Evolutionary conservation across 2,113 vertebrate species (phyloP).

Genomic region (Anarrhichthys ocellatus): DNA sequence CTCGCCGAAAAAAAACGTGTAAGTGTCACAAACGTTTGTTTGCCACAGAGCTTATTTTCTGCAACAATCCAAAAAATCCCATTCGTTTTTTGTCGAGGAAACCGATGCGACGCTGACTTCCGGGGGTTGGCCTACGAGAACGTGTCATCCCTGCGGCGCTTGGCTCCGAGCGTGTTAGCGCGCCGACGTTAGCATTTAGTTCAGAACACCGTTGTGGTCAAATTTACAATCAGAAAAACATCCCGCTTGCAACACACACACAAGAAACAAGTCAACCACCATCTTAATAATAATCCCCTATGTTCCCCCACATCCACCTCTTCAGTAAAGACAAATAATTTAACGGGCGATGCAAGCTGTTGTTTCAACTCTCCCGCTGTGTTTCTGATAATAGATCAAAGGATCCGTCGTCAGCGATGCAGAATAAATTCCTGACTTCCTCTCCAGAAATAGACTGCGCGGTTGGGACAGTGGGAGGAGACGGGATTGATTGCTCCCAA

Average conservation of each 20-base stretch:
- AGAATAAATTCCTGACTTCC: constrained; percentile 40
- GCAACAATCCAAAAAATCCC: too few species aligned
- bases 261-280: constrained; percentile 2
- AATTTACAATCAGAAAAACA: background rate
- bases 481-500: background rate
- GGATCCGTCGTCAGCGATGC: constrained; percentile 22
- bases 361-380: constrained; percentile 19
- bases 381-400: constrained; percentile 52
- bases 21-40: too few species aligned
- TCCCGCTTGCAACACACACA: background rate
- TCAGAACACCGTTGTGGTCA: background rate
- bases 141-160: too few species aligned
- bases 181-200: too few species aligned
- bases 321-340: constrained; percentile 13
- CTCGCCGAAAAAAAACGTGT: too few species aligned
- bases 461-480: constrained; percentile 34
- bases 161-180: too few species aligned
- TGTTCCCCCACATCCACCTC: constrained; percentile 3
- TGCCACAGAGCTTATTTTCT: too few species aligned
- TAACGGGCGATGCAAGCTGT: constrained; percentile 15
- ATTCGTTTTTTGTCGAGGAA: too few species aligned
- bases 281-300: background rate
- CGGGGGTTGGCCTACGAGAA: too few species aligned
- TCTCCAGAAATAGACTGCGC: constrained; percentile 44
- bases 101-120: too few species aligned